phyloP scores from a whole-genome alignment of 2,888 invertebrate genomes.

The Ichneumoninae sp. region DNA sequence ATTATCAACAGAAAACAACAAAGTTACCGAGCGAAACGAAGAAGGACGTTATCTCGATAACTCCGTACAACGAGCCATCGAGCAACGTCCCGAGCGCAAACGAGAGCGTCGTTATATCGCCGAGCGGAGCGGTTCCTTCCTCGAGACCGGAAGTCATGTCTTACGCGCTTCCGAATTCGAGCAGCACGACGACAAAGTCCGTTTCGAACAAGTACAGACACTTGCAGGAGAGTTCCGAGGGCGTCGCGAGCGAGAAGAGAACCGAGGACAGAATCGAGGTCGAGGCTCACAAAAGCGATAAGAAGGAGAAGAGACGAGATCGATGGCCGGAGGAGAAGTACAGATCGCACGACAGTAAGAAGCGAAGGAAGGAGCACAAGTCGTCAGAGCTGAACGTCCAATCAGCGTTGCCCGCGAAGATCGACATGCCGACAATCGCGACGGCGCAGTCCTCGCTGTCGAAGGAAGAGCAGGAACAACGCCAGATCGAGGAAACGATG shows the following conservation, averaged over 20 bases:
- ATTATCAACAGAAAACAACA: constrained; percentile 74
- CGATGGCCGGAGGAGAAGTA: constrained; percentile 74
- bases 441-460: constrained; percentile 68
- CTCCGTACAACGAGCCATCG: constrained; percentile 76
- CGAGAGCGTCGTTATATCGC: constrained; percentile 34
- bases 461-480: constrained; percentile 80
- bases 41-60: constrained; percentile 81
- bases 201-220: constrained; percentile 75
- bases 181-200: constrained; percentile 69
- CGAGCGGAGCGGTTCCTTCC: constrained; percentile 13
- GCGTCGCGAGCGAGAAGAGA: constrained; percentile 70
- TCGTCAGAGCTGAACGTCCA: constrained; percentile 24
- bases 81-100: constrained; percentile 20
- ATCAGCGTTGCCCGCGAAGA: constrained; percentile 21
- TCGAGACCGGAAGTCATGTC: constrained; percentile 14
- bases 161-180: constrained; percentile 69
- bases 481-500: constrained; percentile 83
- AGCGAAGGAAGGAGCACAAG: constrained; percentile 74
- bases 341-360: constrained; percentile 76
- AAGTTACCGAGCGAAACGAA: constrained; percentile 75
- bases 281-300: constrained; percentile 74
- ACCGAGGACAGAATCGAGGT: constrained; percentile 72
- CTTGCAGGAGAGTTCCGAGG: constrained; percentile 73
- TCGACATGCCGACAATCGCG: constrained; percentile 30
- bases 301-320: constrained; percentile 72